Base-by-base conservation (phyloP, 2,888 invertebrate genomes). In the Drosophila greeni region DNA sequence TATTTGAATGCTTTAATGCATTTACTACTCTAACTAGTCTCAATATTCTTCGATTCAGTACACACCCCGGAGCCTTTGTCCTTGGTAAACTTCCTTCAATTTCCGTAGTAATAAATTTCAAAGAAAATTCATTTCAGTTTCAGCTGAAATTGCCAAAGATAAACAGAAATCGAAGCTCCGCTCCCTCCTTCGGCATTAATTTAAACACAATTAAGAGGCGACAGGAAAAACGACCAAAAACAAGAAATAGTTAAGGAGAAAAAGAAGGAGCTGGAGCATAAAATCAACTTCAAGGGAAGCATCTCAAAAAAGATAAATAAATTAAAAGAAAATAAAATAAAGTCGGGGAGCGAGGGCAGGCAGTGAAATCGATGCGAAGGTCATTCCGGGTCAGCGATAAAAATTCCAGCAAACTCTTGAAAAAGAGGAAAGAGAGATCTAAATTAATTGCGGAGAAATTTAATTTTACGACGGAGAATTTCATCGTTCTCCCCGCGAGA, bases 171-270 rank as follows among this genome's bases (percentile, higher is more conserved):
- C 36, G 70, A 45, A 55, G 31, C 20, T 34, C 14, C 37, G 18
- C 9, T 37, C 51, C 16, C 12, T 52, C n/a, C 11, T n/a, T 39
- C 24, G 4, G 11, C 40, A 48, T 42, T 70, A 52, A 62, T 52
- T 70, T 56, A 61, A 62, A 62, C 37, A 70, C 59, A 69, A 69
- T 70, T 69, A 69, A 56, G 24, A 52, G 64, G 70, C 70, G 64
- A 62, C 64, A 42, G 45, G 62, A 55, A 47, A 47, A 34, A 26
- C 51, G 52, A 39, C 65, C 45, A 23, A 48, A 37, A 36, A 16
- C 34, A 55, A 29, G 14, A 20, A 53, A 34, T 55, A 45, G 36
- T 34, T 14, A 31, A 39, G 18, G 14, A 12, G 43, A 43, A 34
- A 34, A 16, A 18, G 18, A 43, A 12, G n/a, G n/a, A 45, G 37